These are phyloP conservation scores for Euzetes globulus DNA, from an alignment of 2,888 invertebrate species.

Conservation along the genomic window DNA sequence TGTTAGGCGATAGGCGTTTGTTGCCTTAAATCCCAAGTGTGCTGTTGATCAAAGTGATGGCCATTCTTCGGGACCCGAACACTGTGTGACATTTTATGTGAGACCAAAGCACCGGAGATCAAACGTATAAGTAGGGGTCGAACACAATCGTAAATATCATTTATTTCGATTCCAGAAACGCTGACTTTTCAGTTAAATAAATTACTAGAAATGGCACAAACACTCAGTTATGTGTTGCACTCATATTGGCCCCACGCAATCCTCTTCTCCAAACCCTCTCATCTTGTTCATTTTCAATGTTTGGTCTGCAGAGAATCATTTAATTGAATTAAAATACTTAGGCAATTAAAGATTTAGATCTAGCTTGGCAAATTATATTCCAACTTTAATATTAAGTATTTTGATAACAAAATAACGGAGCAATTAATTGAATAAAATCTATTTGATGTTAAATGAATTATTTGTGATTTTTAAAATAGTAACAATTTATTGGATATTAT, in stretches of 20 bases:
- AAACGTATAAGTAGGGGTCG: conserved; percentile 1
- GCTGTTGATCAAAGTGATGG: conserved; percentile 28
- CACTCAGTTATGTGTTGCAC: background rate
- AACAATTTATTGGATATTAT: conserved; percentile 4
- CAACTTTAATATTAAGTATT: too few species aligned
- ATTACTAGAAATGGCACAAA: background rate
- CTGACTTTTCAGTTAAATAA: conserved; percentile 3
- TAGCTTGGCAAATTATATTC: too few species aligned
- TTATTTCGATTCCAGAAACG: conserved; percentile 4
- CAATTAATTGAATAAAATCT: too few species aligned
- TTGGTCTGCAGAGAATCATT: too few species aligned
- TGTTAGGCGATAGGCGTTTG: conserved; percentile 9
- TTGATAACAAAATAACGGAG: too few species aligned
- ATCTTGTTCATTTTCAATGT: too few species aligned
- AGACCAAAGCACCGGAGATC: conserved; percentile 14
- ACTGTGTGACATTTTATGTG: conserved; percentile 18
- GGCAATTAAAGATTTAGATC: too few species aligned
- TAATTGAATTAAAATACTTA: too few species aligned
- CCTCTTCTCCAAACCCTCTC: too few species aligned
- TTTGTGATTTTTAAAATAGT: background rate
- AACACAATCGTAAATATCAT: conserved; percentile 18
- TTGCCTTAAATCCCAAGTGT: conserved; percentile 12
- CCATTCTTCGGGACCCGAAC: conserved; percentile 17
- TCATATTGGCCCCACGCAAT: background rate
- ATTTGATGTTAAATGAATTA: too few species aligned